A percentile compares a stretch with the other conserved stretches of the same genome.
phyloP scores from a whole-genome alignment of 2,113 vertebrate genomes.

The Petroica traversi region DNA sequence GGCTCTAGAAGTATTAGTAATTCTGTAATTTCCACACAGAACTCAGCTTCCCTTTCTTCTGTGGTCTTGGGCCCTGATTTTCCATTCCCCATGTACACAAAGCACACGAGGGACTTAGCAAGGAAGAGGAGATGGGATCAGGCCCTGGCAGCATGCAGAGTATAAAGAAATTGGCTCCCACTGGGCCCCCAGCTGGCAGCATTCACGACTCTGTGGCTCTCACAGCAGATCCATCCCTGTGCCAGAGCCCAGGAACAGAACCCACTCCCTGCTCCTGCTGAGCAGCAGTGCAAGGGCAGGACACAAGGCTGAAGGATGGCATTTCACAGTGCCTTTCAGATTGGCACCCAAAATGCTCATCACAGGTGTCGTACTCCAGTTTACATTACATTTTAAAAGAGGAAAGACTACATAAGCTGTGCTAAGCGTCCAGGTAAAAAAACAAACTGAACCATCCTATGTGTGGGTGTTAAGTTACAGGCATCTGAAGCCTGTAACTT shows the following conservation, averaged over 20 bases:
- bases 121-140: background rate
- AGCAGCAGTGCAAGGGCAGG: background rate
- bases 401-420: background rate
- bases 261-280: background rate
- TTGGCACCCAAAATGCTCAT: background rate
- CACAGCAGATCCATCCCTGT: fast-evolving
- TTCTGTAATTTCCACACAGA: background rate
- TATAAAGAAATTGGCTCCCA: background rate
- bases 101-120: background rate
- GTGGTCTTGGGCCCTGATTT: background rate
- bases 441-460: background rate
- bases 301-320: background rate
- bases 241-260: background rate
- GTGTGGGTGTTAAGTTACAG: too few relatives aligned
- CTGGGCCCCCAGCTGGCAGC: background rate
- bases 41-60: background rate
- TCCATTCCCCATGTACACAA: background rate
- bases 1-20: background rate
- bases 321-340: background rate
- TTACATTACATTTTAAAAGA: background rate
- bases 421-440: background rate
- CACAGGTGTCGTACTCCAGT: background rate
- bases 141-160: background rate
- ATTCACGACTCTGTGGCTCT: background rate
- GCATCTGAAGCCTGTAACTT: background rate